Evolutionary conservation across 92 coral and sea anemone species (phyloP).

Genomic region (Zoanthus sociatus): DNA sequence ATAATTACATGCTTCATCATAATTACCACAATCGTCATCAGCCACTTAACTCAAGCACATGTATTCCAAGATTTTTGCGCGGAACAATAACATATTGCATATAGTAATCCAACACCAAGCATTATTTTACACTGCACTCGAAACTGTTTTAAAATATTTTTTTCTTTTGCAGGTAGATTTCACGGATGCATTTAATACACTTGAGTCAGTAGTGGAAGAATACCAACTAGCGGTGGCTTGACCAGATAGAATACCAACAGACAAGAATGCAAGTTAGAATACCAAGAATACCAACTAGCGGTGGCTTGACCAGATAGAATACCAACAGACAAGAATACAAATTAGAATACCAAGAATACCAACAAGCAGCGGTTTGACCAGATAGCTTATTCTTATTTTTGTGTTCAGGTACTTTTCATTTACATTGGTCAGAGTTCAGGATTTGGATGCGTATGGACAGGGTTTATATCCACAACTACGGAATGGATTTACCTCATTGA

Average conservation of each 20-base stretch:
- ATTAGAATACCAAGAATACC: conserved; percentile 53
- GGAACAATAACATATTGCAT: too few species aligned
- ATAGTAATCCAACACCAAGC: too few species aligned
- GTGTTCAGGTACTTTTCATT: background rate
- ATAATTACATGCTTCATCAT: too few species aligned
- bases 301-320: background rate
- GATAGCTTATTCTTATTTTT: background rate
- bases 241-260: too few species aligned
- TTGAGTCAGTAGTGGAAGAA: conserved; percentile 78
- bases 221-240: conserved; percentile 56
- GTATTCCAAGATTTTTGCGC: too few species aligned
- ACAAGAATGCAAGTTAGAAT: too few species aligned
- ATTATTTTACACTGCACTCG: too few species aligned
- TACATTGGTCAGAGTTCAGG: background rate
- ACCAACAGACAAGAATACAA: too few species aligned
- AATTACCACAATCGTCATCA: too few species aligned
- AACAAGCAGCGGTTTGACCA: conserved; percentile 50
- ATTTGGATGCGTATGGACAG: background rate
- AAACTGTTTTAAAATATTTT: background rate
- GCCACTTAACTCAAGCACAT: too few species aligned
- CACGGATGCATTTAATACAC: conserved; percentile 77
- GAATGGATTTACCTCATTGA: background rate
- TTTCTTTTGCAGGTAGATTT: conserved; percentile 63
- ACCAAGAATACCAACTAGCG: conserved; percentile 68
- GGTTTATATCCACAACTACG: background rate